Conservation (phyloP, 2,888 invertebrate species). For the Sycophila texana region DNA sequence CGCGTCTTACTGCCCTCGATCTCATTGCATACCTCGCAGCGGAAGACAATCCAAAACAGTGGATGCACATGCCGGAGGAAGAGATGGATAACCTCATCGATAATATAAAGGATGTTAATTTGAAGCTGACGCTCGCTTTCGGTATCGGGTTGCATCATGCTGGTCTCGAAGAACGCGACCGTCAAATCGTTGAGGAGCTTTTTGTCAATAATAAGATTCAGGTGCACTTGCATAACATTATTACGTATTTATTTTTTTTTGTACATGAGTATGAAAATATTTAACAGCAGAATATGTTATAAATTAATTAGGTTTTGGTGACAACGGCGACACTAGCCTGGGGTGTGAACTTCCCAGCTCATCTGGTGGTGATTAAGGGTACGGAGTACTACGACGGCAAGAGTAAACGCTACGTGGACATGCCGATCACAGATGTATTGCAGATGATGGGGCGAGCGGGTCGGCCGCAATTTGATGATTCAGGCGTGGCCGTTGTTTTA, state of each 20-base stretch:
- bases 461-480: constrained; percentile 96
- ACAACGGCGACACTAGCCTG: constrained; percentile 98
- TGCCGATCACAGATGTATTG: constrained; percentile 99
- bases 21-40: constrained; percentile 93
- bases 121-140: constrained; percentile 95
- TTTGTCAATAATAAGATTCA: constrained; percentile 97
- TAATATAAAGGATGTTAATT: constrained; percentile 88
- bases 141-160: constrained; percentile 99
- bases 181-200: constrained; percentile 93
- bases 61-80: constrained; percentile 90
- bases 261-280: constrained; percentile 50
- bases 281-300: not conserved
- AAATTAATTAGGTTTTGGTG: constrained; percentile 83
- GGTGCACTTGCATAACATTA: constrained; percentile 73
- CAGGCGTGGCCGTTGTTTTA: constrained; percentile 90
- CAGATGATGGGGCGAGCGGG: constrained; percentile 99
- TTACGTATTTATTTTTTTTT: not conserved
- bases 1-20: constrained; percentile 96
- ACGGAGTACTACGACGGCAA: constrained; percentile 99
- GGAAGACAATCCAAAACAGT: constrained; percentile 95
- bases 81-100: constrained; percentile 88
- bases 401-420: constrained; percentile 96
- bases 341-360: constrained; percentile 99
- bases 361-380: constrained; percentile 98
- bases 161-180: constrained; percentile 94